Conservation (phyloP, 2,888 invertebrate species). For the Zootermopsis nevadensis region DNA sequence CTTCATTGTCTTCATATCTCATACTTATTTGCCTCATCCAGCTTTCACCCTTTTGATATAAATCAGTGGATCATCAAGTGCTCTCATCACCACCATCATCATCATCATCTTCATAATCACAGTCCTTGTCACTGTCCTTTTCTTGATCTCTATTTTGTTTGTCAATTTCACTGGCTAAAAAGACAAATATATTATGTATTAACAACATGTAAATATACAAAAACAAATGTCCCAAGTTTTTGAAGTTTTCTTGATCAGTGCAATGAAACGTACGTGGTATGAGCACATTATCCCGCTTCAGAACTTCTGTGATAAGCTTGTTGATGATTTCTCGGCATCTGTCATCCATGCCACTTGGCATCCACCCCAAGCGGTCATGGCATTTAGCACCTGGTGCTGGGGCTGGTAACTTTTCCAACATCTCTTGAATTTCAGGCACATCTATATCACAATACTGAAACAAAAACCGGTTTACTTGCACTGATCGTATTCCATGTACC, state of each 20-base stretch:
- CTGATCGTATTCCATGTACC: too few species aligned
- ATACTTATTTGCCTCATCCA: too few species aligned
- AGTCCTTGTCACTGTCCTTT: neutral
- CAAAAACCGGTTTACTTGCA: neutral
- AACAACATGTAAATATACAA: neutral
- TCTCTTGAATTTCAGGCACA: constrained; percentile 81
- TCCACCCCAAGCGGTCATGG: constrained; percentile 82
- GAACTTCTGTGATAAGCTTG: constrained; percentile 69
- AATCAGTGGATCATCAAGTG: too few species aligned
- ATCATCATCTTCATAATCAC: neutral
- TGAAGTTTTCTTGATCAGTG: neutral
- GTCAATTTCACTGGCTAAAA: neutral
- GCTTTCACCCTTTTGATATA: too few species aligned
- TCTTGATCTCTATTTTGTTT: neutral
- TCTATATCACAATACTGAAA: constrained; percentile 81
- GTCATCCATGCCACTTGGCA: constrained; percentile 76
- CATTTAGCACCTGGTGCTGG: constrained; percentile 72
- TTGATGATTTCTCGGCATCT: constrained; percentile 80
- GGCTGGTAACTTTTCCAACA: constrained; percentile 74
- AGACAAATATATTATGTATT: neutral
- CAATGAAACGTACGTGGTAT: neutral
- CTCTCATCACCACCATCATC: too few species aligned
- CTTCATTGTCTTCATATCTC: too few species aligned
- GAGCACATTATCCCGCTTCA: constrained; percentile 57
- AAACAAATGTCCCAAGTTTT: neutral